These are phyloP conservation scores for Bilobella aurantiaca DNA, from an alignment of 1,140 invertebrate genomes.

Conservation along the genomic window DNA sequence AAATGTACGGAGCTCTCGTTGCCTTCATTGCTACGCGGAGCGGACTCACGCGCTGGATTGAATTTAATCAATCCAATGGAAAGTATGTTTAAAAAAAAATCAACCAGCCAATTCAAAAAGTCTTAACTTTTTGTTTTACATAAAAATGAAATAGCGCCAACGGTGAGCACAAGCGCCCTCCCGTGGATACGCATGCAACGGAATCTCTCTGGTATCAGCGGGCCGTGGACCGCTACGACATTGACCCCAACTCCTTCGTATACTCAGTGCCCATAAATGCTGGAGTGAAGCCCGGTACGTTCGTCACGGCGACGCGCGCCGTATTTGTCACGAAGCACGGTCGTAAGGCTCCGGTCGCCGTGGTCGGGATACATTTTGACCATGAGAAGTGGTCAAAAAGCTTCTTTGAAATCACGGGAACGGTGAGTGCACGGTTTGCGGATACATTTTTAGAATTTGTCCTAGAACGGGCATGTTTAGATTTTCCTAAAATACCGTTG, in stretches of 20 bases:
- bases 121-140: no score
- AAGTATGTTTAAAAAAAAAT: conserved; percentile 1
- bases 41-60: conserved; percentile 74
- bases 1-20: conserved; percentile 69
- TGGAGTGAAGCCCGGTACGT: conserved; percentile 52
- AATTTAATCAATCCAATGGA: conserved; percentile 25
- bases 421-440: conserved; percentile 48
- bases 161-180: not conserved
- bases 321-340: conserved; percentile 75
- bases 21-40: conserved; percentile 82
- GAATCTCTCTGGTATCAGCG: conserved; percentile 85
- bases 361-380: conserved; percentile 77
- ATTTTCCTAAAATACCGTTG: no score
- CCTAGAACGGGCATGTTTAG: no score
- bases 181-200: conserved; percentile 54
- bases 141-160: no score
- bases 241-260: conserved; percentile 79
- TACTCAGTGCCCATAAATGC: conserved; percentile 81
- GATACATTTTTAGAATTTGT: no score
- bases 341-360: conserved; percentile 73
- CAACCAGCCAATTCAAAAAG: no score
- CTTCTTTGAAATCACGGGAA: conserved; percentile 74
- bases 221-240: conserved; percentile 76
- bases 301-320: conserved; percentile 76
- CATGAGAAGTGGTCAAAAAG: conserved; percentile 66